Evolutionary conservation across 2,888 invertebrate genomes (phyloP).

Genomic region (Drosophila limbata): DNA sequence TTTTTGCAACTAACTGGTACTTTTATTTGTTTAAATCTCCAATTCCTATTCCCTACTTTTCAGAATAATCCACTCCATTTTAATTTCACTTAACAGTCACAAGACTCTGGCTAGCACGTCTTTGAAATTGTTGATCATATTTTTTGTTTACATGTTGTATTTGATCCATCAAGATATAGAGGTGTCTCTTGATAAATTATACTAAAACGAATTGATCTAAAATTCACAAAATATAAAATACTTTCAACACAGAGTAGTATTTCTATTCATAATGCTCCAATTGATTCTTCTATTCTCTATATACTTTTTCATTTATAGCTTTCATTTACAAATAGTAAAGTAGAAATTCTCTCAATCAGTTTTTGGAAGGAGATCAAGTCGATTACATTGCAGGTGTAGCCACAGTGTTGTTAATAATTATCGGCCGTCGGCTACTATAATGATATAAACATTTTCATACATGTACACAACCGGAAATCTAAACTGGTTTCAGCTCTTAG

Average conservation of each 20-base stretch:
- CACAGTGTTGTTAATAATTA: constrained; percentile 20
- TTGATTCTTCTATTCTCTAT: neutral
- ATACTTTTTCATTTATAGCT: neutral
- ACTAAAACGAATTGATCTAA: neutral
- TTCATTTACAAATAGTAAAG: too few species aligned
- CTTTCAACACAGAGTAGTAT: neutral
- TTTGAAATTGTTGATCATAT: neutral
- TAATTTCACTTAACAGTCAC: neutral
- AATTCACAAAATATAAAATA: neutral
- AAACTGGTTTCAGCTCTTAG: constrained; percentile 37
- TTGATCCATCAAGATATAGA: neutral
- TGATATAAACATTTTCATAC: constrained; percentile 37
- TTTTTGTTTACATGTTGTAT: neutral
- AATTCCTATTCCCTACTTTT: neutral
- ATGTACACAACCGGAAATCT: constrained; percentile 50
- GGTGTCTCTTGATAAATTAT: neutral
- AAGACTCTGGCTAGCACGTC: neutral
- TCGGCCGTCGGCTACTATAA: constrained; percentile 32
- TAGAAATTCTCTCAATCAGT: neutral
- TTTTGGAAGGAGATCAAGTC: constrained; percentile 24
- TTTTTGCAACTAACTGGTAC: neutral
- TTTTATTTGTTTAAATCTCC: neutral
- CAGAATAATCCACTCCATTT: neutral
- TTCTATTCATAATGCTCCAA: neutral
- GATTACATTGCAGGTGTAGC: constrained; percentile 19